Evolutionary conservation across 2,888 invertebrate species (phyloP), one percentile per base, ranked within the genome.

Genomic region (Lithophane ornitopus): DNA sequence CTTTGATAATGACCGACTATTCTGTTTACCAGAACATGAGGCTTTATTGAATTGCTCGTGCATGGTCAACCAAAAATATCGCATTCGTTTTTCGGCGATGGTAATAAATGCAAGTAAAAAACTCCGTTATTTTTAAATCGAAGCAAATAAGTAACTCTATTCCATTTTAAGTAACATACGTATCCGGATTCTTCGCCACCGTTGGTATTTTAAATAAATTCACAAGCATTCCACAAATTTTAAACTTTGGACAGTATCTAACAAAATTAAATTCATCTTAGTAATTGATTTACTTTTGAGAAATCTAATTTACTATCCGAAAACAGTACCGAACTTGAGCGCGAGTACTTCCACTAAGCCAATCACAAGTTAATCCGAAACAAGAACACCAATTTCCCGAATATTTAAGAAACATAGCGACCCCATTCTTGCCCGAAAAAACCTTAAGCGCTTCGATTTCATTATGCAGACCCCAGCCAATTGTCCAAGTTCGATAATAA

Each of bases 401-500:
- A 76, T 76, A 73, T 76, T 80, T 80, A 70, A 78, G 74, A 67
- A 46, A 26, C 56, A 56, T 41, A n/a, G 19, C 22, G 70, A 77
- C 62, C 70, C 52, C 62, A 65, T 81, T 75, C 39, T 39, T 58
- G 19, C 44, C 49, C 54, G 22, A 78, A 88, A 80, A 80, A 84
- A 66, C 62, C 66, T 39, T 41, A 77, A 85, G 71, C 73, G 65
- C 65, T 80, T 80, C 84, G 76, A 82, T 81, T 82, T 88, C 85
- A 85, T 86, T 87, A 86, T 85, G 73, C 80, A 81, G 68, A 81
- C 44, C 77, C 73, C 74, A 76, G 69, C 74, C 81, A 88, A 87
- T 84, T 80, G 84, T 80, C 76, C 69, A 88, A 87, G 80, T 87
- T 87, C 8, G 69, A 74, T 78, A 85, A 88, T 87, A 87, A 87